Conservation (phyloP, 2,888 invertebrate genomes). For the Lithosia quadra region DNA sequence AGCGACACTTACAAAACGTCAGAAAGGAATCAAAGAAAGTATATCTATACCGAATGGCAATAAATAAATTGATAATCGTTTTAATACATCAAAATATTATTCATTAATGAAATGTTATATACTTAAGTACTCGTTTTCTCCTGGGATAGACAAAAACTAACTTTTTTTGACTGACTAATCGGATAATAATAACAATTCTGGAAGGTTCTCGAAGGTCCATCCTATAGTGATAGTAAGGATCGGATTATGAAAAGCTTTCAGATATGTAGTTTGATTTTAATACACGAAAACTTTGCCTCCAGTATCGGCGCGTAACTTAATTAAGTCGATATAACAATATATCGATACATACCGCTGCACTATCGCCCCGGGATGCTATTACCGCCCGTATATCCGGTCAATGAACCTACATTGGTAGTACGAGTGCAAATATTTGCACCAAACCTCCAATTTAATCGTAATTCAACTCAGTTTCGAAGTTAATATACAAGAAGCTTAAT, state of each 20-base stretch:
- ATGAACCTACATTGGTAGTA: slow-evolving; percentile 49
- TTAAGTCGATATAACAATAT: slow-evolving; percentile 44
- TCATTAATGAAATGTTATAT: too few relatives aligned
- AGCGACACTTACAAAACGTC: too few relatives aligned
- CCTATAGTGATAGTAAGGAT: background rate
- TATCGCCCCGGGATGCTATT: slow-evolving; percentile 62
- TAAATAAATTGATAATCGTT: too few relatives aligned
- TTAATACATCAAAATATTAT: too few relatives aligned
- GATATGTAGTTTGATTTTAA: background rate
- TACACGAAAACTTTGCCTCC: background rate
- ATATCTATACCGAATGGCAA: too few relatives aligned
- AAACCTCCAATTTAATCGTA: background rate
- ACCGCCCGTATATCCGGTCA: slow-evolving; percentile 63
- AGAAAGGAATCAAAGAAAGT: too few relatives aligned
- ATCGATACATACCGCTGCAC: slow-evolving; percentile 50
- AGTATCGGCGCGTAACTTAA: slow-evolving; percentile 21
- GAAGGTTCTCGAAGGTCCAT: background rate
- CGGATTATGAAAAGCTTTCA: background rate
- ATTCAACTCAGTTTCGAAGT: background rate
- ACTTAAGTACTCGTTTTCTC: too few relatives aligned
- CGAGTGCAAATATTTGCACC: slow-evolving; percentile 31
- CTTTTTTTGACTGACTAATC: too few relatives aligned
- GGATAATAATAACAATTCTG: too few relatives aligned
- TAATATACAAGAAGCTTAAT: background rate
- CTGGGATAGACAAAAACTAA: too few relatives aligned